A percentile compares a stretch with the other conserved stretches of the same genome.
Evolutionary conservation across 2,797 vertebrate species (phyloP).

Genomic region (Bradypodion ventrale): DNA sequence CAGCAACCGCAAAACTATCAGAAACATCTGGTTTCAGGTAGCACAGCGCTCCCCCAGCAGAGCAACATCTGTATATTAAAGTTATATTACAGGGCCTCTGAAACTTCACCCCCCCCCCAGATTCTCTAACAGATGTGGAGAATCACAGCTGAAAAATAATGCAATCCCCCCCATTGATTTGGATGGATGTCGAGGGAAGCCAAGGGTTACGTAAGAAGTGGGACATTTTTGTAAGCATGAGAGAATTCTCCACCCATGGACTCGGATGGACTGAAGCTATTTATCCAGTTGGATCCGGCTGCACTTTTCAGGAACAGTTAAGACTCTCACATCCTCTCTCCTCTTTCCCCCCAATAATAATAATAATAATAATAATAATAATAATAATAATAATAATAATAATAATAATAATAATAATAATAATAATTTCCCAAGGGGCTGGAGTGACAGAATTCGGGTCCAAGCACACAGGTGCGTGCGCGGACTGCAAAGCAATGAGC

Average conservation of each 20-base stretch:
- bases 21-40: too few species aligned
- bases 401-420: too few species aligned
- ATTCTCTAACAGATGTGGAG: background rate
- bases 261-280: background rate
- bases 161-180: too few species aligned
- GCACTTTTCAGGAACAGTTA: background rate
- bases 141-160: background rate
- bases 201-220: background rate
- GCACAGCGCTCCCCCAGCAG: too few species aligned
- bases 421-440: too few species aligned
- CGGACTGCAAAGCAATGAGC: background rate
- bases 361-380: too few species aligned
- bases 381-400: too few species aligned
- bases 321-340: background rate
- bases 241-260: background rate
- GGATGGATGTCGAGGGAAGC: too few species aligned
- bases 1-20: too few species aligned
- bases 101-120: background rate
- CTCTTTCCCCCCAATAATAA: too few species aligned
- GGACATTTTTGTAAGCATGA: too few species aligned
- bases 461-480: background rate
- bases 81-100: too few species aligned
- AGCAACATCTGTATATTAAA: background rate
- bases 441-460: background rate
- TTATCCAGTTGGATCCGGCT: background rate